Conservation (phyloP, 2,888 invertebrate species). For the Platypus cylindrus region DNA sequence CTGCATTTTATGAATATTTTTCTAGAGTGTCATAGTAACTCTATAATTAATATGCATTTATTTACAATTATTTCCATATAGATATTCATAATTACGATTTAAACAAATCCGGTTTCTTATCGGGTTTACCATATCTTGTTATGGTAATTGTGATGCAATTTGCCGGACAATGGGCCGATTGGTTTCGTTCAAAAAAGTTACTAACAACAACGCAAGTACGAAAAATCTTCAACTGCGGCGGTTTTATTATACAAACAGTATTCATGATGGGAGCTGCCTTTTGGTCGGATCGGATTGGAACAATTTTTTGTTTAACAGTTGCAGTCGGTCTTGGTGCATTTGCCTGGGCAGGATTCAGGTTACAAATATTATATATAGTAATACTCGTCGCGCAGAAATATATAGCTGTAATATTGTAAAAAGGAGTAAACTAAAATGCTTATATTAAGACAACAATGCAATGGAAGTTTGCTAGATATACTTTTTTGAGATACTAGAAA, state of each 20-base stretch:
- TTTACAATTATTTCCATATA: too few species aligned
- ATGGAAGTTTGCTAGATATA: not conserved
- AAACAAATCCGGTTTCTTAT: constrained; percentile 67
- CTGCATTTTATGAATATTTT: not conserved
- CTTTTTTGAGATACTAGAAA: too few species aligned
- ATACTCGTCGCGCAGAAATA: too few species aligned
- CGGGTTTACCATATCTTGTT: constrained; percentile 77
- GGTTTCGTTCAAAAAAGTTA: constrained; percentile 49
- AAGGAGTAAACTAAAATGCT: not conserved
- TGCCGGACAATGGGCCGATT: constrained; percentile 76
- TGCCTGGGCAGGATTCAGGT: constrained; percentile 88
- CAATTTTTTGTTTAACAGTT: constrained; percentile 71
- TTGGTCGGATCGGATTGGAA: constrained; percentile 47
- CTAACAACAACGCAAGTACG: constrained; percentile 63
- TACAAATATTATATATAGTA: constrained; percentile 18
- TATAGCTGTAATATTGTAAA: too few species aligned
- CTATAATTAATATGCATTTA: too few species aligned
- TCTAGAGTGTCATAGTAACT: not conserved
- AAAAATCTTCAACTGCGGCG: constrained; percentile 55
- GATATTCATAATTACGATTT: constrained; percentile 62
- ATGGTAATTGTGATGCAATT: constrained; percentile 73
- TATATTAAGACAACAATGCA: not conserved
- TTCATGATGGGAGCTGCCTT: constrained; percentile 79
- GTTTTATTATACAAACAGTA: constrained; percentile 65
- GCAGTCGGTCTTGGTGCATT: constrained; percentile 87